Percentiles rank a stretch among this genome's conserved stretches.
Evolutionary conservation across 2,888 invertebrate genomes (phyloP).

Genomic region (Punctoribates punctum): DNA sequence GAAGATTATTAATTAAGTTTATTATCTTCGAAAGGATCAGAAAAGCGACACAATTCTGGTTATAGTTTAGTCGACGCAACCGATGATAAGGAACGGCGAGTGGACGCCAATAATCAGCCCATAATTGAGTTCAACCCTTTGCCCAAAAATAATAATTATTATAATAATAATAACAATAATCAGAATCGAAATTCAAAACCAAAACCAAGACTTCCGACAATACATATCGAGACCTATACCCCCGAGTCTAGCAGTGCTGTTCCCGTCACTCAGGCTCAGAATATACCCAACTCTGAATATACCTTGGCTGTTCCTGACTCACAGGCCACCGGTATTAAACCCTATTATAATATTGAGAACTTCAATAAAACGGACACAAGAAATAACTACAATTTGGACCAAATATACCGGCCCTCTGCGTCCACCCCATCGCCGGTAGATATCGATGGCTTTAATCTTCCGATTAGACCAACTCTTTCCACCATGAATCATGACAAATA

Average conservation of each 20-base stretch:
- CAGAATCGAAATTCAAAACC: not conserved
- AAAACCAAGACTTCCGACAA: not conserved
- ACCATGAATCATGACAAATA: not conserved
- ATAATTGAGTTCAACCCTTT: not conserved
- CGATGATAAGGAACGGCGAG: not conserved
- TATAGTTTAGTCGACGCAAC: not conserved
- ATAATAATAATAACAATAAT: not conserved
- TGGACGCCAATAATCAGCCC: not conserved
- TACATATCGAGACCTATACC: conserved; percentile 10
- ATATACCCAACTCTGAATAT: not conserved
- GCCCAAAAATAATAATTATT: not conserved
- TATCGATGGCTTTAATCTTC: conserved; percentile 5
- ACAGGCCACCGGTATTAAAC: not conserved
- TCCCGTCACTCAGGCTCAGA: not conserved
- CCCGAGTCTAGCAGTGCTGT: not conserved
- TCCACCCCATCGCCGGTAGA: not conserved
- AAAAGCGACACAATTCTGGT: not conserved
- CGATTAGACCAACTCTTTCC: not conserved
- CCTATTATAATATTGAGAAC: conserved; percentile 25
- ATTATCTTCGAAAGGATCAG: not conserved
- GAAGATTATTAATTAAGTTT: no score
- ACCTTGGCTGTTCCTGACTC: not conserved
- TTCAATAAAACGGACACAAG: conserved; percentile 19
- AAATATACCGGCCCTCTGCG: not conserved
- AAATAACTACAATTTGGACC: conserved; percentile 33